Base-by-base conservation (phyloP, 2,888 invertebrate genomes). In the Acronicta alni region DNA sequence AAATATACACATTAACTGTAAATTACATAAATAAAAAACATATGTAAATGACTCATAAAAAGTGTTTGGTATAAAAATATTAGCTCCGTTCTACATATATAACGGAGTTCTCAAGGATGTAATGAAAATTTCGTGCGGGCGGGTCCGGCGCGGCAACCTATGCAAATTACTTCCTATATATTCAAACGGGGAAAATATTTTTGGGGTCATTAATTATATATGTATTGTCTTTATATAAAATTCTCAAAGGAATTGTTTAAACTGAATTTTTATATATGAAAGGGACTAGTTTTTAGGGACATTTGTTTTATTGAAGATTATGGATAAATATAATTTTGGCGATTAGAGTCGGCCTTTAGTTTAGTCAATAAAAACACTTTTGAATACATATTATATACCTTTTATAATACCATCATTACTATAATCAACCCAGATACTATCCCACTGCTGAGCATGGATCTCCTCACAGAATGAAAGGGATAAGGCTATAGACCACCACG, bases 131-230 rank as follows among this genome's bases (percentile, higher is more conserved):
- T n/a, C 71, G 45, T 15, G 23, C 41, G 38, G 64, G 48, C 48
- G 56, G 26, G 9, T 14, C 23, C 23, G 23, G 70, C 48, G 37
- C 65, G 45, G 41, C 44, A 64, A 56, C 65, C 49, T 66, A 70
- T 70, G 41, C 20, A 45, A 64, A 55, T 64, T n/a, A 55, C 38
- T 55, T 66, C 49, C 49, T 55, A 39, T 49, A 37, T 15, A 46
- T 46, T 30, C 18, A 57, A 45, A 55, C 6, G 8, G n/a, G 3
- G 30, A 32, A 32, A 23, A 39, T 15, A 41, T 20, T 38, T 44
- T 17, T 15, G 32, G 32, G n/a, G 18, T 46, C 10, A 41, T 42
- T 35, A 56, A 56, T 57, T 23, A 41, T 10, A n/a, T n/a, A n/a
- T n/a, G n/a, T n/a, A 17, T 30, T 56, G 45, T 35, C 14, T 20